Percentiles rank a stretch among this genome's conserved stretches.
These are phyloP conservation scores for Malthinus seriepunctatus DNA, from an alignment of 2,888 invertebrate species.

Conservation along the genomic window DNA sequence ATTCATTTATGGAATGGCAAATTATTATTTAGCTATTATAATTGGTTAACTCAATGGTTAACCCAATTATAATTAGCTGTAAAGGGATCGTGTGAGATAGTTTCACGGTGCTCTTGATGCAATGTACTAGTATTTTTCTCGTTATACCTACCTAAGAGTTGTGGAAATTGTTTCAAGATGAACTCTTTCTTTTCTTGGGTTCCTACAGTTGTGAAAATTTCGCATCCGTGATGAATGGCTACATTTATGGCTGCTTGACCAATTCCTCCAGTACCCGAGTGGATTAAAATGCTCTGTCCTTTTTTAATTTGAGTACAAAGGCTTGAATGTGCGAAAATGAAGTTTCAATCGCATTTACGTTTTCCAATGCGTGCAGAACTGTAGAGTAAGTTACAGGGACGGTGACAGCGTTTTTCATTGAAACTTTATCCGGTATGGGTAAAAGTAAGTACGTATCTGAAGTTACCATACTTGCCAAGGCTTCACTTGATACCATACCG, in stretches of 20 bases:
- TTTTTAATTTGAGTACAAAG: constrained; percentile 33
- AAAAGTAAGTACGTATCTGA: constrained; percentile 62
- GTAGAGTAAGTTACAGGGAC: constrained; percentile 74
- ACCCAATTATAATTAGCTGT: too few relatives aligned
- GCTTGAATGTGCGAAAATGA: too few relatives aligned
- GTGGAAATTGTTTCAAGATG: constrained; percentile 59
- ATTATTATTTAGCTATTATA: too few relatives aligned
- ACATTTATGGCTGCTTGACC: constrained; percentile 80
- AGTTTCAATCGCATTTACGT: constrained; percentile 37
- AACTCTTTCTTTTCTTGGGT: constrained; percentile 66
- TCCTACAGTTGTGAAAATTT: constrained; percentile 73
- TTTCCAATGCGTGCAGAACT: constrained; percentile 57
- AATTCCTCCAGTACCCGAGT: constrained; percentile 71
- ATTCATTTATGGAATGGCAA: too few relatives aligned
- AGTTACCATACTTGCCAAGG: constrained; percentile 64
- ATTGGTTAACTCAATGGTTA: too few relatives aligned
- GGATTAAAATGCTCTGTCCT: constrained; percentile 57
- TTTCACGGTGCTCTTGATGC: too few relatives aligned
- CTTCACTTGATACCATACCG: constrained; percentile 64
- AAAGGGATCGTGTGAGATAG: too few relatives aligned
- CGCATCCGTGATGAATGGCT: constrained; percentile 66
- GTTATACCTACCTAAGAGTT: constrained; percentile 45
- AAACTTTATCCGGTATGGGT: constrained; percentile 74
- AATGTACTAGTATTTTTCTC: too few relatives aligned
- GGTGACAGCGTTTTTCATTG: constrained; percentile 73